Evolutionary conservation across 2,888 invertebrate genomes (phyloP), one percentile per base, ranked within the genome.

Genomic region (Thumatha senex): DNA sequence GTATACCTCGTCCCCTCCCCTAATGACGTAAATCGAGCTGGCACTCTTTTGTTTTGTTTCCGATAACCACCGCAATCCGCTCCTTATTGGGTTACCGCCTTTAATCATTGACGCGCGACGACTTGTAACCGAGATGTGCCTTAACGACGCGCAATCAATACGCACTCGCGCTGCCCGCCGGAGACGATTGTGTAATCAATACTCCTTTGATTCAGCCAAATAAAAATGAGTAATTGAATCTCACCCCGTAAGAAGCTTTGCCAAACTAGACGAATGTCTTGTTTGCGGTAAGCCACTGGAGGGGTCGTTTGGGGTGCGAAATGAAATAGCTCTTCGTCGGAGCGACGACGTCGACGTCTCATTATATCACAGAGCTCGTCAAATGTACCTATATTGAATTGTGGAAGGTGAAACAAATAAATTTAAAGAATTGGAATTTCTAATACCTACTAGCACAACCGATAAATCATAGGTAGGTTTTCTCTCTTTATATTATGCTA

Each of bases 21-120:
- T 89, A 89, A 89, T 87, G 89, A 86, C 78, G 88, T 86, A 87
- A 89, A 75, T 71, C 74, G 86, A 88, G 75, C 75, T 69, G 70
- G 74, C 74, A 80, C 77, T 85, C 85, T 82, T 86, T 84, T 82
- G 83, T 87, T 83, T 83, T 72, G 80, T 78, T 80, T 79, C 78
- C 77, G 74, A 76, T 75, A 64, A 74, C 68, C 73, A 68, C 67
- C 75, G 70, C 79, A 76, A 78, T 77, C 80, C 77, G 74, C 80
- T 73, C 74, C 81, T 86, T 84, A 86, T 86, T 82, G 83, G 76
- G 84, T 88, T 89, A 86, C 88, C 80, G 74, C 75, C 85, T 88
- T 86, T 89, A 87, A 89, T 89, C 85, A 86, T 78, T 75, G 80
- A 73, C 78, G 77, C 72, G 67, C 54, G 78, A 70, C 76, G 76